These are phyloP conservation scores for Procavia capensis DNA, from an alignment of 2,113 vertebrate genomes.

Conservation along the genomic window DNA sequence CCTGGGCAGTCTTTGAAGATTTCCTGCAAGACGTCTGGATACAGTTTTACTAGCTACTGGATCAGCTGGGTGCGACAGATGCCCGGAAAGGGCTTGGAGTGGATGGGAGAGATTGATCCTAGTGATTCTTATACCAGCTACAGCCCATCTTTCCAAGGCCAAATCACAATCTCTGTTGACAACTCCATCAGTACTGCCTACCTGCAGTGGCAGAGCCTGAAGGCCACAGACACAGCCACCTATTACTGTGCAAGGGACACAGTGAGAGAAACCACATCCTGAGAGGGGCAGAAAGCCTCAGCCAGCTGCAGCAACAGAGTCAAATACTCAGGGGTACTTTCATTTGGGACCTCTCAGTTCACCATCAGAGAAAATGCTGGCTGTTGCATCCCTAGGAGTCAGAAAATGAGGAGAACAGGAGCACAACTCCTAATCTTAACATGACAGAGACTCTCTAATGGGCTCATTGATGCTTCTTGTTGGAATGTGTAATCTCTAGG, in stretches of 20 bases:
- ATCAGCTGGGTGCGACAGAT: not conserved
- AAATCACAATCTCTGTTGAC: slow-evolving; percentile 52
- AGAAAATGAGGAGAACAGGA: not conserved
- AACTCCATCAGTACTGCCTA: slow-evolving; percentile 14
- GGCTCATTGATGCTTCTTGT: too few relatives aligned
- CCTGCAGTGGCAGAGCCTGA: slow-evolving; percentile 38
- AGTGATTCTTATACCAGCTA: not conserved
- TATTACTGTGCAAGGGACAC: slow-evolving; percentile 33
- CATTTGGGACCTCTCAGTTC: not conserved
- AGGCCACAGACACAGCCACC: slow-evolving; percentile 53
- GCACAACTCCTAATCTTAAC: too few relatives aligned
- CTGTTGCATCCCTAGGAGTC: not conserved
- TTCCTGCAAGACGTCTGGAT: slow-evolving; percentile 16
- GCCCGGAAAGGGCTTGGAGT: slow-evolving; percentile 22
- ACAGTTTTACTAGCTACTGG: not conserved
- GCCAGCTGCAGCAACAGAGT: too few relatives aligned
- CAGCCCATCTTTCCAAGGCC: not conserved
- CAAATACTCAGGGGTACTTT: not conserved
- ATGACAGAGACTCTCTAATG: too few relatives aligned
- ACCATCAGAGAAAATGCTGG: not conserved
- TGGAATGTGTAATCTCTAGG: too few relatives aligned
- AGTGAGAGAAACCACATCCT: not conserved
- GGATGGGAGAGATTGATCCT: not conserved
- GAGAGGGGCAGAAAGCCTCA: not conserved
- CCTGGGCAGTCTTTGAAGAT: not conserved